phyloP scores from a whole-genome alignment of 1,140 invertebrate genomes.

The Cephus cinctus region DNA sequence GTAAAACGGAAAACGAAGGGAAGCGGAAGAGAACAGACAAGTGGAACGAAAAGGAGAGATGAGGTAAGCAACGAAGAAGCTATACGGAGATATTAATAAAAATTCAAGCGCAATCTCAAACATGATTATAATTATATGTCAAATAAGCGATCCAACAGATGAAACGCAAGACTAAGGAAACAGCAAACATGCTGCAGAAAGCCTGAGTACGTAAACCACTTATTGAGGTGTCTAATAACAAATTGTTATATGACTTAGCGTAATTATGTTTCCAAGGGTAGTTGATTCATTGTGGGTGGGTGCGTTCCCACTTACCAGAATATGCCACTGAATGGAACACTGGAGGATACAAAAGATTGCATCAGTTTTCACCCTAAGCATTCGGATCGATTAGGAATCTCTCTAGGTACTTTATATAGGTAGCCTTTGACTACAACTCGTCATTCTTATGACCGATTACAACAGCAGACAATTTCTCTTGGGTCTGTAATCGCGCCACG shows the following conservation, averaged over 20 bases:
- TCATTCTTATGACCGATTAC: no score
- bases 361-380: conserved; percentile 54
- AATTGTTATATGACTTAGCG: conserved; percentile 41
- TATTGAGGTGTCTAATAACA: conserved; percentile 12
- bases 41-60: no score
- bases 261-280: conserved; percentile 43
- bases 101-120: conserved; percentile 31
- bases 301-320: conserved; percentile 77
- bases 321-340: conserved; percentile 93
- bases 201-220: conserved; percentile 22
- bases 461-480: no score
- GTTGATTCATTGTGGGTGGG: conserved; percentile 47
- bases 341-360: conserved; percentile 62
- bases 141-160: conserved; percentile 13
- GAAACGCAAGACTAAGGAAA: conserved; percentile 14
- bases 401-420: no score
- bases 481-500: no score
- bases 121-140: conserved; percentile 6
- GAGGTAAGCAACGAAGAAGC: conserved; percentile 14
- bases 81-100: conserved; percentile 22
- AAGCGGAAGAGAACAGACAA: no score
- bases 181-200: conserved; percentile 43
- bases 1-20: no score
- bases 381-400: no score
- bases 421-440: no score